Conservation (phyloP, 2,113 vertebrate species). For the Mesocricetus auratus region DNA sequence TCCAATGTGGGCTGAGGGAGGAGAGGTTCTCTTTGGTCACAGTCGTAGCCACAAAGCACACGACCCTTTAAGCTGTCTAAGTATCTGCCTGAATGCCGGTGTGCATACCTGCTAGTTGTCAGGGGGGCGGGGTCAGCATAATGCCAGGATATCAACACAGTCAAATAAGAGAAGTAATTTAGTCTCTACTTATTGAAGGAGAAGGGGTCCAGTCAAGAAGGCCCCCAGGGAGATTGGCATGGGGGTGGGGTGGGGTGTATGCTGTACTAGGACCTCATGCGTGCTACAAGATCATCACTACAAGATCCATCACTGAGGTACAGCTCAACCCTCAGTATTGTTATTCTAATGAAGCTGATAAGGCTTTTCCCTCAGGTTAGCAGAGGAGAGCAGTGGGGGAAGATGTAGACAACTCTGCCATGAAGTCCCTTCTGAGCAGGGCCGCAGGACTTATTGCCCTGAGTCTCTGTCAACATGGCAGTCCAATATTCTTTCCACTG, state of each 20-base stretch:
- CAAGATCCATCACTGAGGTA: not conserved
- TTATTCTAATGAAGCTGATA: not conserved
- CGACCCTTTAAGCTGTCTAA: too few species aligned
- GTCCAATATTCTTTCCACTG: not conserved
- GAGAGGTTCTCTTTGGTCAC: too few species aligned
- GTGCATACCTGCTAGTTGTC: too few species aligned
- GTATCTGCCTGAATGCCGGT: too few species aligned
- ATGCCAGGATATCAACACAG: too few species aligned
- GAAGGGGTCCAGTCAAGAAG: not conserved
- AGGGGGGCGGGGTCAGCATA: too few species aligned
- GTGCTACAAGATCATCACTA: too few species aligned
- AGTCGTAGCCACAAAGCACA: too few species aligned
- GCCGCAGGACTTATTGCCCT: too few species aligned
- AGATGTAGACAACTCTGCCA: not conserved
- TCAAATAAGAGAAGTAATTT: not conserved
- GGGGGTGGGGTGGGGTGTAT: not conserved
- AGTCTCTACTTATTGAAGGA: not conserved
- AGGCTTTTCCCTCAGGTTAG: not conserved
- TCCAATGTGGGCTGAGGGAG: not conserved
- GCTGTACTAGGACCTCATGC: not conserved
- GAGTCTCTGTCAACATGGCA: not conserved
- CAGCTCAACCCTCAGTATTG: not conserved
- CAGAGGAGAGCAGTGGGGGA: not conserved
- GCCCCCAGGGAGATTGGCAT: not conserved
- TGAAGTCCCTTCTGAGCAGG: not conserved